These are phyloP conservation scores for Tauraco hartlaubi DNA, from an alignment of 2,797 vertebrate species.

Conservation along the genomic window DNA sequence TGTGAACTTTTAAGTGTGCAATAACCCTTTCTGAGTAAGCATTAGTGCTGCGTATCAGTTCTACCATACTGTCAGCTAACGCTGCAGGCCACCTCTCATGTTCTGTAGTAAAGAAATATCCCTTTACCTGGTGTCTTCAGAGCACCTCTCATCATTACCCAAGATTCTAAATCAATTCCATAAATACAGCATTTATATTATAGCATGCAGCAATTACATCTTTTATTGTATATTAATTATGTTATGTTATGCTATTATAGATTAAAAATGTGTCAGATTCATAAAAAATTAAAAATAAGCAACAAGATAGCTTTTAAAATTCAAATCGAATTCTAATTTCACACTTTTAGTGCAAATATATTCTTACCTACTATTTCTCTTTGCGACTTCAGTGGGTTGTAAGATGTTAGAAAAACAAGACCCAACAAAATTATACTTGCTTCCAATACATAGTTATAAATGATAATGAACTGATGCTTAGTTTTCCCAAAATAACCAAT, in stretches of 20 bases:
- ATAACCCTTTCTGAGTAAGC: neutral
- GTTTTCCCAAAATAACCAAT: neutral
- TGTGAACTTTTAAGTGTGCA: neutral
- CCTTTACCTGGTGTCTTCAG: neutral
- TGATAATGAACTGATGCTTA: neutral
- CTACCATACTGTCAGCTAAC: neutral
- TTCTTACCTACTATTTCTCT: neutral
- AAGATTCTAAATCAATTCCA: neutral
- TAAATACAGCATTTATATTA: neutral
- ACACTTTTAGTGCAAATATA: neutral
- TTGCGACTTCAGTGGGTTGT: neutral
- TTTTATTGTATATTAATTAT: neutral
- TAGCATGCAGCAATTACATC: rapidly evolving
- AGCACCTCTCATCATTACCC: neutral
- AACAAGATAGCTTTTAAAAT: neutral
- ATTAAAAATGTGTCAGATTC: neutral
- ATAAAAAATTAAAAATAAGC: neutral
- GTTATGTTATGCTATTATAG: neutral
- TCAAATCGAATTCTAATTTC: neutral
- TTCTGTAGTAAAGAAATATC: neutral
- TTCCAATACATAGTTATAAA: neutral
- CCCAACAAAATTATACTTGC: neutral
- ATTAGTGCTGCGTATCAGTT: neutral
- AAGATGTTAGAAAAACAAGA: neutral
- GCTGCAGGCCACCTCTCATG: neutral